Evolutionary conservation across 2,113 vertebrate species (phyloP), one percentile per base, ranked within the genome.

Genomic region (Prunella fulvescens): DNA sequence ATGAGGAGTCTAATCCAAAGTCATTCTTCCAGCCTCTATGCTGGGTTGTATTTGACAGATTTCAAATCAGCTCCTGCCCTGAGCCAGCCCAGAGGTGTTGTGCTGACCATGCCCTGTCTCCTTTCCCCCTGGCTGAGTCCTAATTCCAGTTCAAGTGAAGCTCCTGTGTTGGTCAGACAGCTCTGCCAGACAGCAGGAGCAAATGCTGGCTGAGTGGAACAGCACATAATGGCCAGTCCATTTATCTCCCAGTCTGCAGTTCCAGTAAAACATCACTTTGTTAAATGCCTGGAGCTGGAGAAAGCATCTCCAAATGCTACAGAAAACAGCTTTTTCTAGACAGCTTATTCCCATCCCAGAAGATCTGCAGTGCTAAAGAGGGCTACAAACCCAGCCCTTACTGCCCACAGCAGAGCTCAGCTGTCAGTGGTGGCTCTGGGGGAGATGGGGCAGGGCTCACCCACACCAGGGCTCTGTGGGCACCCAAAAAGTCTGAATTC

Each of bases 231-330:
- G 88, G 88, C 76, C 76, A 73, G 79, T 35, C 66, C 91, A 96
- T 97, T 96, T 96, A 90, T 94, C 83, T 94, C 65, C 71, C 71
- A 62, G 78, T 50, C 92, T 90, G 93, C 93, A 92, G 73, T 94
- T 95, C 95, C 95, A 94, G 93, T 87, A 93, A 95, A 88, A 94
- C 83, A 92, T 90, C 65, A 22, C 42, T 94, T 87, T 77, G 92
- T 90, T 90, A 94, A 92, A 81, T 56, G 88, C 90, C 87, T 82
- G 81, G 57, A 93, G 95, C 81, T 19, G 47, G 56, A 64, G 77
- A 24, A 80, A 91, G 26, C 57, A 65, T 62, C 73, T 79, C 90
- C 42, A 56, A 28, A 23, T 19, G 84, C 81, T 81, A 70, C 3
- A 80, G 53, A 92, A 76, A 93, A 37, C 47, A 83, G 69, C 58